Evolutionary conservation across 2,888 invertebrate species (phyloP), one percentile per base, ranked within the genome.

Genomic region (Chaetogeoica ovagalla): DNA sequence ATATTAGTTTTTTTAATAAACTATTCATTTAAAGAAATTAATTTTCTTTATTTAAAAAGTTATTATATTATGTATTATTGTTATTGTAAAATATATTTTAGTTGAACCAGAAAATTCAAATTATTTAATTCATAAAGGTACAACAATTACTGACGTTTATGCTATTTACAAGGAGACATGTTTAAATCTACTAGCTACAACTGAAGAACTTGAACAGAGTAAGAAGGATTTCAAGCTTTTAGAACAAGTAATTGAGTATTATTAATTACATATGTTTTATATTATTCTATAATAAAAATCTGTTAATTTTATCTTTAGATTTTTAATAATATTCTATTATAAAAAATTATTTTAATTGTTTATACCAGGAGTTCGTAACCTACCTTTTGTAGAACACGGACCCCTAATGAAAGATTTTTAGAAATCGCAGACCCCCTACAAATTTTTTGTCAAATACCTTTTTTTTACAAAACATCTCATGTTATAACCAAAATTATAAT

Each of bases 131-230:
- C 7, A 71, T 1, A 55, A 57, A 19, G 71, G 15, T n/a, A 79
- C 79, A 23, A 71, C 79, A 65, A 71, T 79, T 23, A 79, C 79
- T 63, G 79, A 79, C 17, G 71, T 79, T 19, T 79, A 79, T 79
- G 23, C 70, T 57, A 71, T 79, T 55, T 79, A 79, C n/a, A 71
- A 71, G 43, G 71, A 79, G 2, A 79, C 79, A 9, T 71, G 60
- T 39, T 55, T 70, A 63, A 62, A 63, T 17, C 65, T 79, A 65
- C 63, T 63, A 79, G 23, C 17, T 43, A 57, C 23, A 13, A 71
- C 62, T 57, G 21, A 23, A 9, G 70, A 79, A 71, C 79, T 79
- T 43, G 79, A 79, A 43, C 4, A 30, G 0, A 63, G 79, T 63
- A 70, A 79, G 7, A 63, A 37, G 15, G 21, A 79, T 23, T 79